Evolutionary conservation across 2,113 vertebrate genomes (phyloP), one percentile per base, ranked within the genome.

Genomic region (Coryphaenoides rupestris): DNA sequence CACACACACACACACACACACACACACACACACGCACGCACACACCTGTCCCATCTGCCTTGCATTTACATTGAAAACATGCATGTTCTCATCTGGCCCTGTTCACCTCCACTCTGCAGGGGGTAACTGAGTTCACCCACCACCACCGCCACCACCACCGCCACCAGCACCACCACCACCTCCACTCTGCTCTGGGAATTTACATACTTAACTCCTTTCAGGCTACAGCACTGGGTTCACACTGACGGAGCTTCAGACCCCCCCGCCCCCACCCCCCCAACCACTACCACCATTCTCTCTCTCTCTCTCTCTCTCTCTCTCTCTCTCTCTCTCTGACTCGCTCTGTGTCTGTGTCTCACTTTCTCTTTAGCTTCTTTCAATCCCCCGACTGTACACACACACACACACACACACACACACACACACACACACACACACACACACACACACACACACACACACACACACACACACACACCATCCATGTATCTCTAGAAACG

Each of bases 191-290:
- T 62, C 69, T 67, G 58, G 57, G 71, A 78, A 83, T 85, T 81
- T 81, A 77, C 72, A 76, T 71, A 71, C 79, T 78, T 76, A 76
- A 76, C 58, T 62, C 77, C 69, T 86, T 78, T 81, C 73, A 77
- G 80, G 75, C 76, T 81, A 69, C 84, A 85, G 75, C 77, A 76
- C 74, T 81, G 72, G 72, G 81, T 81, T 84, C 72, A 84, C 73
- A 70, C 68, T 76, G 77, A 84, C 75, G 83, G 73, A 69, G 63
- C 28, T 33, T 33, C 28, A 33, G 7, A 33, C 5, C 5, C 47
- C 47, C 47, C 47, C 47, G 5, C 47, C 77, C 70, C 84, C 74
- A 62, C 60, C 76, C 68, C 56, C 68, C 73, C 62, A 69, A 58
- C 66, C 28, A 33, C 28, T 68, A 65, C 22, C 33, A 21, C 28